Evolutionary conservation across 2,888 invertebrate genomes (phyloP).

Genomic region (Tenthredo notha): DNA sequence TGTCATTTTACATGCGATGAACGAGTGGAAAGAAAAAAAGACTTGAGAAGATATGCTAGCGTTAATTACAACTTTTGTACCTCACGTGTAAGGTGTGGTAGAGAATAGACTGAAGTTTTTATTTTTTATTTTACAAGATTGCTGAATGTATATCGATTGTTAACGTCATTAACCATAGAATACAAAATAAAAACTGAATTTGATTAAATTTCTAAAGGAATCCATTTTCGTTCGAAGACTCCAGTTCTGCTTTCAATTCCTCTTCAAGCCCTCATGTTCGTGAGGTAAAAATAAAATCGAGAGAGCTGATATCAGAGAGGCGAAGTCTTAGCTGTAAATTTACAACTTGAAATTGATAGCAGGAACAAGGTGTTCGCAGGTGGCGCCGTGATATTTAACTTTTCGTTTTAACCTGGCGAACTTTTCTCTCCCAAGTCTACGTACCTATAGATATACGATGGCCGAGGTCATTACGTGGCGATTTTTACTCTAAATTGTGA

Average conservation of each 20-base stretch:
- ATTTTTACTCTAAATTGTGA: slow-evolving; percentile 23
- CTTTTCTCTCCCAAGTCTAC: slow-evolving; percentile 4
- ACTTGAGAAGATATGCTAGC: background rate
- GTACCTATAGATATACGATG: background rate
- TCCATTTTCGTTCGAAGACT: background rate
- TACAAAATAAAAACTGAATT: background rate
- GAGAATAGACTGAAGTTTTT: background rate
- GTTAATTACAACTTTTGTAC: background rate
- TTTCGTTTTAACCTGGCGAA: slow-evolving; percentile 42
- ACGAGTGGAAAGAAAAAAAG: background rate
- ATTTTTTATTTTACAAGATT: too few species aligned
- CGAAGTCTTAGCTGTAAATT: slow-evolving; percentile 45
- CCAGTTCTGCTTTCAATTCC: background rate
- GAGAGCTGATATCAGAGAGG: background rate
- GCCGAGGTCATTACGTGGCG: slow-evolving; percentile 7
- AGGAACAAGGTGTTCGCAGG: slow-evolving; percentile 16
- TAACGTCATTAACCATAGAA: background rate
- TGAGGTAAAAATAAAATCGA: background rate
- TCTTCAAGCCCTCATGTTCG: background rate
- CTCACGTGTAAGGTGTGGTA: background rate
- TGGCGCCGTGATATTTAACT: slow-evolving; percentile 36
- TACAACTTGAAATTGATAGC: slow-evolving; percentile 36
- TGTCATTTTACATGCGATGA: background rate
- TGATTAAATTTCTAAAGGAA: background rate
- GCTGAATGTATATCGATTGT: background rate